Base-by-base conservation (phyloP, 2,113 vertebrate genomes). In the Gymnobelideus leadbeateri region DNA sequence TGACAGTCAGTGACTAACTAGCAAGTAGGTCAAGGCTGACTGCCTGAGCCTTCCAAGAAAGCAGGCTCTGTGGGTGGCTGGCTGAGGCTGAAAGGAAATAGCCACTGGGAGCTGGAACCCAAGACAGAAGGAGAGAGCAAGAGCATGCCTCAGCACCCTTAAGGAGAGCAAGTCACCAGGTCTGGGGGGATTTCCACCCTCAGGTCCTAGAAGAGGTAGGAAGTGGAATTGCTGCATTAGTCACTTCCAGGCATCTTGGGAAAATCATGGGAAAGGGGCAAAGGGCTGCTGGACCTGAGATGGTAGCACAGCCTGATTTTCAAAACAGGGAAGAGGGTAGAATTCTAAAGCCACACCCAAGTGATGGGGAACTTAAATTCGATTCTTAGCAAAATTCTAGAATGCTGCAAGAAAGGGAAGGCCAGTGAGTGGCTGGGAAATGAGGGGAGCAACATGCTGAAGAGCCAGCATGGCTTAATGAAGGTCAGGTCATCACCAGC, bases 21-120 rank as follows among this genome's bases (percentile, higher is more conserved):
- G 23, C n/a, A 43, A 84, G 68, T 84, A 84, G 68, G 68, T 84
- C 68, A 84, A 84, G n/a, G 68, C 68, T 84, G 6, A 43, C 68
- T 84, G 37, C 68, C 68, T 84, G 68, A 84, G 68, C 68, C 68
- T 84, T 84, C 68, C 68, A 84, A 84, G 68, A 84, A 84, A 84
- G 23, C 19, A 19, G n/a, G n/a, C 68, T 43, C 68, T 84, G 68
- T 84, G 68, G 68, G 68, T 84, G 68, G 68, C 16, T 84, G 68
- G 68, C 68, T 84, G 68, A 84, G n/a, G 0, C n/a, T 84, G 68
- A 84, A 84, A 84, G 68, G 68, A 8, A 68, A 55, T 9, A 91
- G 50, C 3, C 93, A 6, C 28, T 94, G 43, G 23, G 55, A 28
- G 43, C 24, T 52, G 92, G 3, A 95, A 53, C 3, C 47, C 7